Evolutionary conservation across 2,113 vertebrate species (phyloP).

Genomic region (Rhagologus leucostigma): DNA sequence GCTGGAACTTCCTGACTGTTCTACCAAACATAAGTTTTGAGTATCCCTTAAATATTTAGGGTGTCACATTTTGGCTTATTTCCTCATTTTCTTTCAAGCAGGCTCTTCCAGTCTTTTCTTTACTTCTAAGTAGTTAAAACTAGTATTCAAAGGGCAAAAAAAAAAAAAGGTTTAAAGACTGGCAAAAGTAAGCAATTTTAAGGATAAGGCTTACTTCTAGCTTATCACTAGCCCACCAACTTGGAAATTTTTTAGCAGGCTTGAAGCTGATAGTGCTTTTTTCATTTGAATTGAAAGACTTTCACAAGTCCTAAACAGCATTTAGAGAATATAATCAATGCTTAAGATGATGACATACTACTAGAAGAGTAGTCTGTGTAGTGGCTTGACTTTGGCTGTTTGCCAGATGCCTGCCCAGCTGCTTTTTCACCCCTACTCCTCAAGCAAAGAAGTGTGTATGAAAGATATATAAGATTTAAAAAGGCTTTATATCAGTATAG

Average conservation of each 20-base stretch:
- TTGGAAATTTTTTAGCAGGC: not conserved
- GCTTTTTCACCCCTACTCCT: not conserved
- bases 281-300: not conserved
- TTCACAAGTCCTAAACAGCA: not conserved
- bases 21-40: not conserved
- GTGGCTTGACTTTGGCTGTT: not conserved
- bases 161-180: not conserved
- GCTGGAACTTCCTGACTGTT: not conserved
- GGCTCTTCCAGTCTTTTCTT: not conserved
- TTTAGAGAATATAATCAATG: not conserved
- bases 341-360: not conserved
- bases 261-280: not conserved
- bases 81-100: not conserved
- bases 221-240: not conserved
- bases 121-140: not conserved
- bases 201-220: not conserved
- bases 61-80: not conserved
- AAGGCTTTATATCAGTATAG: not conserved
- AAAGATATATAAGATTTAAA: not conserved
- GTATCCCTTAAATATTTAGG: not conserved
- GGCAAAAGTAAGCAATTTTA: not conserved
- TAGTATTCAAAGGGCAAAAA: not conserved
- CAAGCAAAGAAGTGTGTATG: not conserved
- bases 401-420: not conserved
- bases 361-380: not conserved